Conservation (phyloP, 2,888 invertebrate genomes). For the Catocala fraxini region DNA sequence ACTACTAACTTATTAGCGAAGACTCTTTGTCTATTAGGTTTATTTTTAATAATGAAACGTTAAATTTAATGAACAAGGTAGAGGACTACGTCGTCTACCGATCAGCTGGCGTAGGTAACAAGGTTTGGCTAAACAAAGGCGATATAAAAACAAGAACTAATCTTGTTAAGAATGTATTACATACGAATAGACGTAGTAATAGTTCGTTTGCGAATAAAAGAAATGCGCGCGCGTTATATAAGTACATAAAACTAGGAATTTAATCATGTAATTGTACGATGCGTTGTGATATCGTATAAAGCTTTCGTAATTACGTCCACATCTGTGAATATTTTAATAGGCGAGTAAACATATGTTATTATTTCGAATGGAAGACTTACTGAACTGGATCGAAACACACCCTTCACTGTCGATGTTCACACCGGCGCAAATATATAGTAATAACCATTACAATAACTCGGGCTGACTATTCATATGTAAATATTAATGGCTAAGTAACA, state of each 20-base stretch:
- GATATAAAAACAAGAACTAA: conserved; percentile 11
- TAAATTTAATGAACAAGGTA: background rate
- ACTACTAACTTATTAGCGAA: background rate
- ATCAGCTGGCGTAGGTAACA: conserved; percentile 11
- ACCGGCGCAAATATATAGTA: conserved; percentile 44
- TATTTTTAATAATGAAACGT: conserved; percentile 4
- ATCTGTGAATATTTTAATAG: conserved; percentile 26
- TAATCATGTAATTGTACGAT: conserved; percentile 22
- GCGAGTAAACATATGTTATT: conserved; percentile 20
- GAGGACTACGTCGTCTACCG: conserved; percentile 2
- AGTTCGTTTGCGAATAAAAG: conserved; percentile 18
- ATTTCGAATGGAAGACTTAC: conserved; percentile 36
- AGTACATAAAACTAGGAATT: conserved; percentile 22
- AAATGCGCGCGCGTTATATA: conserved; percentile 5
- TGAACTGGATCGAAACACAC: conserved; percentile 38
- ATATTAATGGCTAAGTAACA: conserved; percentile 49
- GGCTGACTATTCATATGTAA: conserved; percentile 50
- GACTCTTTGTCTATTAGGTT: conserved; percentile 2
- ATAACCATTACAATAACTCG: conserved; percentile 43
- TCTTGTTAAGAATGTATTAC: conserved; percentile 16
- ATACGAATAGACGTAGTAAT: conserved; percentile 15
- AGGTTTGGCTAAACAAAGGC: conserved; percentile 27
- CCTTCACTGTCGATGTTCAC: conserved; percentile 40
- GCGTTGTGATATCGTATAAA: conserved; percentile 23
- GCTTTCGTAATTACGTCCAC: conserved; percentile 11